phyloP scores from a whole-genome alignment of 2,888 invertebrate species.

The Eupithecia dodoneata region DNA sequence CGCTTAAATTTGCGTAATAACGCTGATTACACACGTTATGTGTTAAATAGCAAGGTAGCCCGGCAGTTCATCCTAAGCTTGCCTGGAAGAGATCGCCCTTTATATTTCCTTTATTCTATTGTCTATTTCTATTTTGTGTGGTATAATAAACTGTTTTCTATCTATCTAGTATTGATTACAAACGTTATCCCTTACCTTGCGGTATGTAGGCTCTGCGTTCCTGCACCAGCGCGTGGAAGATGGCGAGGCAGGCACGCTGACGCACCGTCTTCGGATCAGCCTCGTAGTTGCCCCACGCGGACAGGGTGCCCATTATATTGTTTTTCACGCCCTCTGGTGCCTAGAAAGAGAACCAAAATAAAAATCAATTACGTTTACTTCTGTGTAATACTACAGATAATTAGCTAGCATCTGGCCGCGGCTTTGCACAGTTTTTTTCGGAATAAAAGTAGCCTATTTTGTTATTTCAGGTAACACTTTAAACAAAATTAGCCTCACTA shows the following conservation, averaged over 20 bases:
- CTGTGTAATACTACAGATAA: neutral
- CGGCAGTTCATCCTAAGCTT: too few species aligned
- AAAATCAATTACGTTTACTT: neutral
- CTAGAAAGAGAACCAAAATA: conserved; percentile 54
- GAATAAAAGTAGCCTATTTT: neutral
- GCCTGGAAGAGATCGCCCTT: too few species aligned
- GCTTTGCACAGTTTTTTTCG: neutral
- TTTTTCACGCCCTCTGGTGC: conserved; percentile 92
- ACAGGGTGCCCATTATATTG: conserved; percentile 87
- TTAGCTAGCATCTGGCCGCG: neutral
- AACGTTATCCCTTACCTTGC: conserved; percentile 80
- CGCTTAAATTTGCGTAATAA: too few species aligned
- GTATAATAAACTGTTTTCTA: too few species aligned
- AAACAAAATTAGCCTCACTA: neutral
- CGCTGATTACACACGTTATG: too few species aligned
- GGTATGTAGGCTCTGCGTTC: conserved; percentile 97
- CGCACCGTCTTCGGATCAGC: conserved; percentile 76
- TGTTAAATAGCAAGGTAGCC: too few species aligned
- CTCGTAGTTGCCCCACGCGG: conserved; percentile 85
- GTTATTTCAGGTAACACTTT: neutral
- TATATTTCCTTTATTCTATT: too few species aligned
- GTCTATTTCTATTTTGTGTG: too few species aligned
- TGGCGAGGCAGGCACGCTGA: conserved; percentile 87
- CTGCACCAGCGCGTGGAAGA: conserved; percentile 95
- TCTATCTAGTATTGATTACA: too few species aligned